Conservation (phyloP, 2,113 vertebrate genomes). For the Acanthisitta chloris region DNA sequence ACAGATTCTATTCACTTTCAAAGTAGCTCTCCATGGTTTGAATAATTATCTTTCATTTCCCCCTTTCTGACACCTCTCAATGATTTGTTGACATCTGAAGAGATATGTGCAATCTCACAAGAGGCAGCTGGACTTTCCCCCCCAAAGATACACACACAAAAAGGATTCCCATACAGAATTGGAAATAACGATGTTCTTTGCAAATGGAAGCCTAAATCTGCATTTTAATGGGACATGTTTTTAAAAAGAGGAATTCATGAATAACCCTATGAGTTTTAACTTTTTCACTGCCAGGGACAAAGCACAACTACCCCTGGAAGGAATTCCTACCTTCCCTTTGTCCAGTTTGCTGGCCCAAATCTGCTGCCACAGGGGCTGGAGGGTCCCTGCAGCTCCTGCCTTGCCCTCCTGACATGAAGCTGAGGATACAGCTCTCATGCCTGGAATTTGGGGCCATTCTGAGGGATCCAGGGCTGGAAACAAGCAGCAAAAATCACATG, state of each 20-base stretch:
- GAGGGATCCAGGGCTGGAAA: neutral
- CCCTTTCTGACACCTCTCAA: slow-evolving; percentile 77
- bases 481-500: neutral
- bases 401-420: neutral
- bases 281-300: slow-evolving; percentile 52
- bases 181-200: slow-evolving; percentile 77
- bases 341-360: neutral
- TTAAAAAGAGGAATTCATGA: slow-evolving; percentile 58
- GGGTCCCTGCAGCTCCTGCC: neutral
- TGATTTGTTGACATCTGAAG: slow-evolving; percentile 81
- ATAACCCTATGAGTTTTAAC: slow-evolving; percentile 65
- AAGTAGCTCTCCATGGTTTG: slow-evolving; percentile 75
- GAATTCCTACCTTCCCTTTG: slow-evolving; percentile 36
- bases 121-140: slow-evolving; percentile 77
- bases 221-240: slow-evolving; percentile 74
- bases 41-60: slow-evolving; percentile 80
- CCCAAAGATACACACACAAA: slow-evolving; percentile 73
- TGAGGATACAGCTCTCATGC: neutral
- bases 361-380: neutral
- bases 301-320: neutral
- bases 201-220: slow-evolving; percentile 72
- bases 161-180: slow-evolving; percentile 79
- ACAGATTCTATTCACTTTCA: slow-evolving; percentile 82
- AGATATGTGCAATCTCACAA: slow-evolving; percentile 74
- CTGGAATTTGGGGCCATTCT: accelerated